Evolutionary conservation across 2,888 invertebrate species (phyloP).

Genomic region (Xylophagus ater): DNA sequence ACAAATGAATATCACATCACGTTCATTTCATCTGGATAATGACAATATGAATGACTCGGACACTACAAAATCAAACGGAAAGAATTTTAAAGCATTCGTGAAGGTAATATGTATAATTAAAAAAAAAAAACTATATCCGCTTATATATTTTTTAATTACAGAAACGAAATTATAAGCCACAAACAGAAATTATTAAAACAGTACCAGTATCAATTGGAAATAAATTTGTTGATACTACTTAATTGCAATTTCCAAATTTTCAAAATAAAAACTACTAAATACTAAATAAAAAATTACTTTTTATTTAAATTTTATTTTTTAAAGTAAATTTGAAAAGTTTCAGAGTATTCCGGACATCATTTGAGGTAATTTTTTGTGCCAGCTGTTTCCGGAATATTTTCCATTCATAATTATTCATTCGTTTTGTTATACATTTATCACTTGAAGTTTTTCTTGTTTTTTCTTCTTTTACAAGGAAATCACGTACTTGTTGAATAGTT

Average conservation of each 20-base stretch:
- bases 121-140: neutral
- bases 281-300: too few relatives aligned
- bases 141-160: constrained; percentile 17
- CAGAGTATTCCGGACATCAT: constrained; percentile 26
- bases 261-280: too few relatives aligned
- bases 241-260: too few relatives aligned
- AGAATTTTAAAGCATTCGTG: constrained; percentile 33
- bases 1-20: constrained; percentile 19
- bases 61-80: constrained; percentile 16
- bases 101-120: constrained; percentile 25
- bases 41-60: constrained; percentile 7
- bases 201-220: constrained; percentile 16
- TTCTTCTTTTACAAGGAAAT: constrained; percentile 27
- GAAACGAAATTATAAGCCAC: constrained; percentile 25
- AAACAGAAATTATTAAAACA: constrained; percentile 22
- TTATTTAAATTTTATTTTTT: constrained; percentile 29
- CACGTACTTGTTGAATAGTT: constrained; percentile 25
- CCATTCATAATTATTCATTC: constrained; percentile 31
- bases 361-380: constrained; percentile 24
- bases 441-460: constrained; percentile 23
- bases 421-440: constrained; percentile 22
- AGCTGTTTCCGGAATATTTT: constrained; percentile 27
- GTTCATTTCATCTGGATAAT: constrained; percentile 7
- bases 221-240: neutral
- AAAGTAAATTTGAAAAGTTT: constrained; percentile 32